Base-by-base conservation (phyloP, 1,140 invertebrate species). In the Orussus abietinus region DNA sequence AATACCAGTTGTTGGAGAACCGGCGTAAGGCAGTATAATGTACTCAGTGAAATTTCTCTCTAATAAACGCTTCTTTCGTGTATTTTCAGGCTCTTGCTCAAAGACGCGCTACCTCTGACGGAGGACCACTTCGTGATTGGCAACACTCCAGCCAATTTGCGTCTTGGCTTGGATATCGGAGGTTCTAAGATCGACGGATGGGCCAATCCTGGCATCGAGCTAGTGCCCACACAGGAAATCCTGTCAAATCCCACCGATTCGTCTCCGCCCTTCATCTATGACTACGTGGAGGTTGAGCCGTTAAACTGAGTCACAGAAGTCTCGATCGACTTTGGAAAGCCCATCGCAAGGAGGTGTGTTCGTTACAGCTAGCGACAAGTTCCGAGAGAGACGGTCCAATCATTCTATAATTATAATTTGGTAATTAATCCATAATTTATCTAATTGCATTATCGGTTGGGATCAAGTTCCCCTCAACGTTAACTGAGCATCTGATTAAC, bases 101-200 rank as follows among this genome's bases (percentile, higher is more conserved):
- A 78, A 52, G 69, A 76, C 38, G 56, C 64, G 25, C 45, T 75
- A 18, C 74, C 75, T 12, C 51, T 78, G 19, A 74, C 69, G 11
- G 74, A 77, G 53, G 72, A 75, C 9, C 74, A 78, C 45, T 80
- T 79, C 50, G 69, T 77, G 4, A 70, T 76, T 46, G 73, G 73
- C 3, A 70, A 70, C 38, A 66, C 61, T 42, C 67, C 69, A 13
- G 45, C 55, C 28, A 70, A 69, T 48, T 51, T 76, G 25, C 63
- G 65, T 39, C 59, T 72, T 37, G 69, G 68, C 33, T 53, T 77
- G 11, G 69, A 73, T 41, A 69, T 74, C 20, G 58, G 51, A 20
- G 59, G 59, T 14, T 59, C 48, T 1, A 57, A 66, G 35, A 56
- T 68, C 7, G 58, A 66, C 45, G 51, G 50, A 15, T 73, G 64